Evolutionary conservation across 2,113 vertebrate genomes (phyloP).

Genomic region (Canis aureus): DNA sequence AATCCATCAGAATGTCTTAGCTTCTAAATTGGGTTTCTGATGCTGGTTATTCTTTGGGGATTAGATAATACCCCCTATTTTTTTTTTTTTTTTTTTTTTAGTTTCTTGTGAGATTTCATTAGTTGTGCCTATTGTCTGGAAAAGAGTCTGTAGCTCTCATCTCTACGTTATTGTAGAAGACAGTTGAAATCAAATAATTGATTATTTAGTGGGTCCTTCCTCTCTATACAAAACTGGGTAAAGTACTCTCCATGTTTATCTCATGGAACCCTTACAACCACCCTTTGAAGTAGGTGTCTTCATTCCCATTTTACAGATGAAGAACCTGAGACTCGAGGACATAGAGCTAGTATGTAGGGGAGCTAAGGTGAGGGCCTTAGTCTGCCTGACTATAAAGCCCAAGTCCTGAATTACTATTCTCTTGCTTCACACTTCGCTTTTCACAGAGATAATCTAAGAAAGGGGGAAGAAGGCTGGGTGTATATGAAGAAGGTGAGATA

Average conservation of each 20-base stretch:
- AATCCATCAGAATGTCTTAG: neutral
- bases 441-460: neutral
- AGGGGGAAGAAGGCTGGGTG: rapidly evolving
- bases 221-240: neutral
- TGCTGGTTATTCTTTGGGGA: neutral
- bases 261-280: neutral
- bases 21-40: neutral
- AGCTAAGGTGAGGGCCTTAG: neutral
- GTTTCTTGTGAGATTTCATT: neutral
- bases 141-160: neutral
- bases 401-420: neutral
- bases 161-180: neutral
- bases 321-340: neutral
- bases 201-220: neutral
- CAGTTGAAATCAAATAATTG: neutral
- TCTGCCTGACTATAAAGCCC: neutral
- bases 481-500: neutral
- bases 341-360: neutral
- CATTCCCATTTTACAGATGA: neutral
- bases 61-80: neutral
- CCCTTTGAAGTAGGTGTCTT: neutral
- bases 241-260: neutral
- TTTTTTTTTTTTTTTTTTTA: neutral
- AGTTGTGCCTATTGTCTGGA: neutral
- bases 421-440: neutral